Base-by-base conservation (phyloP, 2,113 vertebrate species). In the Malurus melanocephalus region DNA sequence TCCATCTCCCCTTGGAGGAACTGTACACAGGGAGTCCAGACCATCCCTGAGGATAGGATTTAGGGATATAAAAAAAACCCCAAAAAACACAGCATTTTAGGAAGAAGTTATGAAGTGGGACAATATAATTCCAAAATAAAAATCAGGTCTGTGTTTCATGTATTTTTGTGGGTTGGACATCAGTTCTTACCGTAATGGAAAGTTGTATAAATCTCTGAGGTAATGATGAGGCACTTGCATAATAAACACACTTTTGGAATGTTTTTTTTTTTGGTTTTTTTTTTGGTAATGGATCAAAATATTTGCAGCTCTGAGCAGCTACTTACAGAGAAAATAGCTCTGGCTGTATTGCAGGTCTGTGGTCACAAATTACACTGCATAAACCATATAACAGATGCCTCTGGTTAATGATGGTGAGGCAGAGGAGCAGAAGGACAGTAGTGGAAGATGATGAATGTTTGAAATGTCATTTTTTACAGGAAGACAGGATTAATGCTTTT, bases 381-480 rank as follows among this genome's bases (percentile, higher is more conserved):
- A 82, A 79, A 76, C 62, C 53, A 42, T 59, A 1, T 53, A 80
- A 62, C 19, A 40, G 72, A 52, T 88, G 73, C 61, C 71, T 55
- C 76, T 80, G 72, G 80, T 80, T 91, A 86, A 71, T 69, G 76
- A 71, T 48, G 45, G 78, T 20, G 26, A 80, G 76, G 72, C 82
- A 82, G 53, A 72, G 57, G 16, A 74, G 77, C 85, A 66, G 68
- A 46, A 65, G 85, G 74, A 81, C 77, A 78, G 30, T 13, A 48
- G 80, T 78, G 45, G 74, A 92, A 75, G 61, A 56, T 90, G 86
- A 88, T 93, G 80, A 90, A 92, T 90, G 91, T 65, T 52, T 65
- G 77, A 88, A 91, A 90, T 81, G 92, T 67, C 57, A 65, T 71
- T 90, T 95, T 95, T 81, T 78, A 80, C 42, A 84, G 92, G 65